phyloP scores from a whole-genome alignment of 2,888 invertebrate genomes.

The Lasius fuliginosus region DNA sequence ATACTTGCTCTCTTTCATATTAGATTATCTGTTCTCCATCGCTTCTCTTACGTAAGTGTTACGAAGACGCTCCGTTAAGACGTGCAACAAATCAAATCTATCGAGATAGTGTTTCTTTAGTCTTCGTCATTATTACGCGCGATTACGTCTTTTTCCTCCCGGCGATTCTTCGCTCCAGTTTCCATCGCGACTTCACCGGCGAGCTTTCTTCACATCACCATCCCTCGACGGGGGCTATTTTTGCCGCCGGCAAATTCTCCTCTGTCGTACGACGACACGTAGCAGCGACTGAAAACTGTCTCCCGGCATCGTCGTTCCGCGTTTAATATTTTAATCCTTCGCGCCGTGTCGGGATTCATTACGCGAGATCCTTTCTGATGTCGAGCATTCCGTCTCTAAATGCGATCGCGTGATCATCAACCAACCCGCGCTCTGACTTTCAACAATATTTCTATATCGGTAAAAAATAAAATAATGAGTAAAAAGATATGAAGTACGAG shows the following conservation, averaged over 20 bases:
- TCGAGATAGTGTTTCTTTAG: constrained; percentile 35
- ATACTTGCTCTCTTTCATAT: neutral
- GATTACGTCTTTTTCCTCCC: constrained; percentile 43
- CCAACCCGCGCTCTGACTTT: neutral
- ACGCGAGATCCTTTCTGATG: constrained; percentile 41
- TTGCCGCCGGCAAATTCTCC: constrained; percentile 51
- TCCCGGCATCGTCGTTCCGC: constrained; percentile 37
- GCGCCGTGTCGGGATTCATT: constrained; percentile 24
- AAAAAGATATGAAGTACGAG: neutral
- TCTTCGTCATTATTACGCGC: constrained; percentile 35
- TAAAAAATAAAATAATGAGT: neutral
- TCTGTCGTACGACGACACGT: constrained; percentile 43
- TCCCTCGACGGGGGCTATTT: constrained; percentile 40
- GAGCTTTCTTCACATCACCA: constrained; percentile 35
- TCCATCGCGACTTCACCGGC: constrained; percentile 37
- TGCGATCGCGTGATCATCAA: neutral
- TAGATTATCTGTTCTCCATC: constrained; percentile 15
- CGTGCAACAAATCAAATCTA: constrained; percentile 42
- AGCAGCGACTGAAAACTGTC: constrained; percentile 40
- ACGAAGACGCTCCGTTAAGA: neutral
- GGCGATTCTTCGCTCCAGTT: constrained; percentile 53
- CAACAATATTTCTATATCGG: neutral
- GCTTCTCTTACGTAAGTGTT: constrained; percentile 15
- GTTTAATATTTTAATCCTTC: constrained; percentile 51
- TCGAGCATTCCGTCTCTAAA: constrained; percentile 9